Evolutionary conservation across 2,888 invertebrate species (phyloP), one percentile per base, ranked within the genome.

Genomic region (Philopedon plagiatum): DNA sequence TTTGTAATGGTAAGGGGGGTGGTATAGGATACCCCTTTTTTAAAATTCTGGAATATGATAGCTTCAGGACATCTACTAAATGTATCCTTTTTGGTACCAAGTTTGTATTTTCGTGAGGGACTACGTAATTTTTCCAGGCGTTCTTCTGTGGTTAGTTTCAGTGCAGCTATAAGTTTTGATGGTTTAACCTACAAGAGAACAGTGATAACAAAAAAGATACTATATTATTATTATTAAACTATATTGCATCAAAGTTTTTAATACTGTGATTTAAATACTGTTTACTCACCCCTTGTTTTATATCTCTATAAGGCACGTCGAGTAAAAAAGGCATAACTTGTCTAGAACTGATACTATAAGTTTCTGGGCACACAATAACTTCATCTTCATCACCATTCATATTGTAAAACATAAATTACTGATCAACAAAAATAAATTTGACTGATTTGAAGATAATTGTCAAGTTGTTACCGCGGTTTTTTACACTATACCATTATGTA

Each of bases 41-140:
- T 83, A 81, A 87, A 91, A 80, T 90, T 90, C 84, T 91, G 91
- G 77, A 90, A 91, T 21, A 91, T 83, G 1, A 91, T 80, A 18
- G 90, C 79, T 76, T 83, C 86, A 0, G 91, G 91, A 13, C 85
- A 83, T 13, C 79, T 78, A 26, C 74, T 71, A 67, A 82, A 83
- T 1, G 79, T 67, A 18, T 76, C 77, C 0, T 64, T 70, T 61
- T 77, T 76, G 29, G 73, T 77, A 21, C 73, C 65, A 3, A 75
- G 67, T 73, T 71, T 77, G 32, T 76, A 77, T 75, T 78, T 81
- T 63, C 80, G 74, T 32, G 74, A 71, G 4, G 79, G 74, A 23
- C 77, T 78, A 56, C 70, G 79, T 8, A 84, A 71, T 75, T 78
- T 78, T 63, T 81, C 79, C 23, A 83, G 65, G 18, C 84, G 78